phyloP scores from a whole-genome alignment of 2,797 vertebrate species.

The Diceros bicornis region DNA sequence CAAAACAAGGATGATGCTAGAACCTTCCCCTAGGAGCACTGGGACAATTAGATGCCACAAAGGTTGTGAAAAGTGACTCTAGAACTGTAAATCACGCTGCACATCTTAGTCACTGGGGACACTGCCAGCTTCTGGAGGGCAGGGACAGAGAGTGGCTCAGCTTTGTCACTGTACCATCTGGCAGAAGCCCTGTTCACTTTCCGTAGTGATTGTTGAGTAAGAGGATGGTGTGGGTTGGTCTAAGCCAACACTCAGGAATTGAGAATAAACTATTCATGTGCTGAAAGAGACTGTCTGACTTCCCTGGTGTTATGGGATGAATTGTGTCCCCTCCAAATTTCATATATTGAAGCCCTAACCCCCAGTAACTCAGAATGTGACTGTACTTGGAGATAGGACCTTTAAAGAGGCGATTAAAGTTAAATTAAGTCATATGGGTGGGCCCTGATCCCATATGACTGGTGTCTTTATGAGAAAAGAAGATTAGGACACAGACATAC shows the following conservation, averaged over 20 bases:
- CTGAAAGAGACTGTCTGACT: neutral
- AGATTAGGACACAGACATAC: neutral
- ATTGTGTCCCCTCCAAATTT: neutral
- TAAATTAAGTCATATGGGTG: neutral
- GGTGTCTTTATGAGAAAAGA: neutral
- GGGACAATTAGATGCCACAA: rapidly evolving
- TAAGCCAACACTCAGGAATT: neutral
- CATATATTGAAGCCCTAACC: rapidly evolving
- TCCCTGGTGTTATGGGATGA: too few species aligned
- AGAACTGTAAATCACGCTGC: rapidly evolving
- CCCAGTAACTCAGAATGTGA: too few species aligned
- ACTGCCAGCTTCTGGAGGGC: neutral
- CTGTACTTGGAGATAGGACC: rapidly evolving
- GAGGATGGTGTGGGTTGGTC: neutral
- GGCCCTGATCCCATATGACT: neutral
- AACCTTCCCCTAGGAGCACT: neutral
- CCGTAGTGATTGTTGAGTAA: rapidly evolving
- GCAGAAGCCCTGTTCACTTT: too few species aligned
- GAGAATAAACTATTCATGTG: neutral
- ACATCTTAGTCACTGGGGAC: neutral
- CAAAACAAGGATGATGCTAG: too few species aligned
- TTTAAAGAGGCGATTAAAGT: neutral
- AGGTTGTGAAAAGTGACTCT: too few species aligned
- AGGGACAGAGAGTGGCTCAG: neutral
- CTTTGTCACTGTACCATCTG: neutral